Conservation (phyloP, 2,113 vertebrate genomes). For the Tetrao urogallus region DNA sequence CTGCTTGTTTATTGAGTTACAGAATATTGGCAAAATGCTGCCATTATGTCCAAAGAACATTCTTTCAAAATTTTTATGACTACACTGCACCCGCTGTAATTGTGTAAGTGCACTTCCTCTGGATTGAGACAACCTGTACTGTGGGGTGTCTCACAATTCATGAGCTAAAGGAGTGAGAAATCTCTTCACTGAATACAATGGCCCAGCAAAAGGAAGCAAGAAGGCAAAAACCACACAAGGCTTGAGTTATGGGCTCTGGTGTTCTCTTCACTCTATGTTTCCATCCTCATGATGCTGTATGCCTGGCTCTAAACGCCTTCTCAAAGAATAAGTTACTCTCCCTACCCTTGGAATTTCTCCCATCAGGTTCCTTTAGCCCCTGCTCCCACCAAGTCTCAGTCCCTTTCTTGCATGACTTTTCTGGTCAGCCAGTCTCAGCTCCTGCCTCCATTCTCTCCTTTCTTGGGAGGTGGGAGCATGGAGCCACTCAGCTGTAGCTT, state of each 20-base stretch:
- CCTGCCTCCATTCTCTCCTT: background rate
- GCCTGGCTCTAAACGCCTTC: background rate
- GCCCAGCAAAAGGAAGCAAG: background rate
- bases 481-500: background rate
- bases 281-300: background rate
- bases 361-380: background rate
- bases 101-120: background rate
- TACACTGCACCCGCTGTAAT: background rate
- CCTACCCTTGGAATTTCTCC: background rate
- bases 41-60: background rate
- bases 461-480: background rate
- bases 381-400: fast-evolving
- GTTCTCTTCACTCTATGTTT: background rate
- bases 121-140: background rate
- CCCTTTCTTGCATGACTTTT: background rate
- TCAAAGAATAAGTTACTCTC: background rate
- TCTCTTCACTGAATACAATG: background rate
- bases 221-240: background rate
- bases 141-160: background rate
- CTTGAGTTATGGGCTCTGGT: background rate
- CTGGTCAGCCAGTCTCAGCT: background rate
- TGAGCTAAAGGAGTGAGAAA: background rate
- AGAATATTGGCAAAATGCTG: constrained; percentile 15
- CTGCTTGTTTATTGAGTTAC: constrained; percentile 34
- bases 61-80: background rate